These are phyloP conservation scores for Solea solea DNA, from an alignment of 2,113 vertebrate genomes.

Conservation along the genomic window DNA sequence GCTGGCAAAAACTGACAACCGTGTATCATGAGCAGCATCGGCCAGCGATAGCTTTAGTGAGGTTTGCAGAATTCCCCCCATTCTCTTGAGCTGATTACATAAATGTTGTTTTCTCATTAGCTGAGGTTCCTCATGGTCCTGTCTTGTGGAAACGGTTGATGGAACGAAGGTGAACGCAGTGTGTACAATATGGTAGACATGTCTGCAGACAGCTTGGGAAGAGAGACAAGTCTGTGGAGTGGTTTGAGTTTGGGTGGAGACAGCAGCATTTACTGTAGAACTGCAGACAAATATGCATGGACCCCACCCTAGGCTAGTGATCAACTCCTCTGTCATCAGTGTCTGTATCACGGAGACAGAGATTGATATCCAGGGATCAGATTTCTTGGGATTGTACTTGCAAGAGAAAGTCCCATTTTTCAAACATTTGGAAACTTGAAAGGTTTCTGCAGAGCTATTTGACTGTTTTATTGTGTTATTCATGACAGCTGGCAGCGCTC, in stretches of 20 bases:
- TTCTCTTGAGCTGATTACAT: conserved; percentile 64
- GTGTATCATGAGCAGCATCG: conserved; percentile 54
- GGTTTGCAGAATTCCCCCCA: conserved; percentile 60
- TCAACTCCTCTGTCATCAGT: conserved; percentile 78
- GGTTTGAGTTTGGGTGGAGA: conserved; percentile 80
- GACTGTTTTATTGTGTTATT: conserved; percentile 65
- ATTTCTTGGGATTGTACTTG: conserved; percentile 68
- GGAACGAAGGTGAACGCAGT: conserved; percentile 65
- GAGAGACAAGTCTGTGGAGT: conserved; percentile 71
- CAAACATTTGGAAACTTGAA: conserved; percentile 62
- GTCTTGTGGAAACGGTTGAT: conserved; percentile 61
- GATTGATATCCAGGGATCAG: conserved; percentile 75
- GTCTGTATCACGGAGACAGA: conserved; percentile 78
- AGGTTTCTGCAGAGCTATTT: conserved; percentile 29
- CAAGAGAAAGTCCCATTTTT: conserved; percentile 68
- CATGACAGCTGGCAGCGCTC: conserved; percentile 53
- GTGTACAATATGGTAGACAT: conserved; percentile 58
- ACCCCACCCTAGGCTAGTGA: conserved; percentile 75
- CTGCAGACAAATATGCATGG: conserved; percentile 78
- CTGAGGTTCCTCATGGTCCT: conserved; percentile 51
- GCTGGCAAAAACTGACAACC: conserved; percentile 58
- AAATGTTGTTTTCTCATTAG: conserved; percentile 76
- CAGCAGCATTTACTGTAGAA: conserved; percentile 78
- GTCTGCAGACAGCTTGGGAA: conserved; percentile 67
- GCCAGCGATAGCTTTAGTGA: conserved; percentile 63